These are phyloP conservation scores for Cassiopea xamachana DNA, from an alignment of 30 jellyfish, hydroid and myxozoan genomes.

Conservation along the genomic window DNA sequence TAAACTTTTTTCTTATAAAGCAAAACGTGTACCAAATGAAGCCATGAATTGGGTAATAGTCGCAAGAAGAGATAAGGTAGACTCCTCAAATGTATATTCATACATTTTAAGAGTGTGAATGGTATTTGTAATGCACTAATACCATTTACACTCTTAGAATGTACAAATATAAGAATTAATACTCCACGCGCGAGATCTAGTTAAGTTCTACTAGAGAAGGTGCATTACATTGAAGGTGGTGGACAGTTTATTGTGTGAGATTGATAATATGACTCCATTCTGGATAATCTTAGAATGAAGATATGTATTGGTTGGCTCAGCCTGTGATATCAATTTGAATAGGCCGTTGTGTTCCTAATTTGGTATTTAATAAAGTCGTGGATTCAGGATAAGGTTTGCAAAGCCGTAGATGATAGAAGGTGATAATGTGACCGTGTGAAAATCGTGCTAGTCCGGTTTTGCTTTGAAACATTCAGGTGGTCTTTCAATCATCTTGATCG, in stretches of 20 bases:
- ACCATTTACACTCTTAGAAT: no score
- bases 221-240: no score
- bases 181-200: no score
- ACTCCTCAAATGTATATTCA: no score
- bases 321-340: background rate
- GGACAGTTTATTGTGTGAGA: background rate
- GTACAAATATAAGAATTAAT: no score
- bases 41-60: no score
- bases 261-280: background rate
- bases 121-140: no score
- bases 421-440: background rate
- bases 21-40: no score
- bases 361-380: background rate
- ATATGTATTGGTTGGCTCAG: background rate
- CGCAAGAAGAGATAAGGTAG: no score
- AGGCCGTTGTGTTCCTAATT: background rate
- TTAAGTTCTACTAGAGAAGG: no score
- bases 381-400: background rate
- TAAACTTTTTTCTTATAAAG: no score
- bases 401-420: slow-evolving; percentile 2
- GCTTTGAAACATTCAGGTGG: background rate
- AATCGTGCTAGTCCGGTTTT: background rate
- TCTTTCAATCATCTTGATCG: background rate
- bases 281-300: background rate
- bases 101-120: no score